Percentiles rank a stretch among this genome's conserved stretches.
Evolutionary conservation across 2,797 vertebrate species (phyloP).

Genomic region (Sarcophilus harrisii): DNA sequence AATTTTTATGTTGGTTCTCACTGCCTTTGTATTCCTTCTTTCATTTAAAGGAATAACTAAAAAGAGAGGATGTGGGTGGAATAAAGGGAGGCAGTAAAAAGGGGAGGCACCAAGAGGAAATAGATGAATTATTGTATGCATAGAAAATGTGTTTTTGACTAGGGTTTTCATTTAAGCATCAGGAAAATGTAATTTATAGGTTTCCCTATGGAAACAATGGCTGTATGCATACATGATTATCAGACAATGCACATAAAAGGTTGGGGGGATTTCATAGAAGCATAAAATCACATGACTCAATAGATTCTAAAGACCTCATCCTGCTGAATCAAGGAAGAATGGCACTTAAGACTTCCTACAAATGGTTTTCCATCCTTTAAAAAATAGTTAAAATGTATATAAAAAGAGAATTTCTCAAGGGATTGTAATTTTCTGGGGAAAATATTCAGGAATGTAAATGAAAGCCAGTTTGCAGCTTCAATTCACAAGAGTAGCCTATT

Average conservation of each 20-base stretch:
- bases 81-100: neutral
- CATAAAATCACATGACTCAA: constrained; percentile 5
- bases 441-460: constrained; percentile 64
- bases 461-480: constrained; percentile 58
- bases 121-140: neutral
- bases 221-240: neutral
- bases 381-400: constrained; percentile 70
- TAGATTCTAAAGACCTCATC: constrained; percentile 32
- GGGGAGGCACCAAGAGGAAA: neutral
- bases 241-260: neutral
- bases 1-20: neutral
- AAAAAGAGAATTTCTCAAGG: constrained; percentile 56
- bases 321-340: constrained; percentile 14
- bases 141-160: neutral
- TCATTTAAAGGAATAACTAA: neutral
- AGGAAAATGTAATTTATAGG: neutral
- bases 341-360: constrained; percentile 16
- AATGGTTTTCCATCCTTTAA: constrained; percentile 48
- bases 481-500: constrained; percentile 56
- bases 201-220: neutral
- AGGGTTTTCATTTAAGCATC: neutral
- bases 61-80: neutral
- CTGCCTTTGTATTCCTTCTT: neutral
- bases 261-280: neutral
- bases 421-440: constrained; percentile 68